Conservation (phyloP, 2,797 vertebrate genomes). For the Cyclopterus lumpus region DNA sequence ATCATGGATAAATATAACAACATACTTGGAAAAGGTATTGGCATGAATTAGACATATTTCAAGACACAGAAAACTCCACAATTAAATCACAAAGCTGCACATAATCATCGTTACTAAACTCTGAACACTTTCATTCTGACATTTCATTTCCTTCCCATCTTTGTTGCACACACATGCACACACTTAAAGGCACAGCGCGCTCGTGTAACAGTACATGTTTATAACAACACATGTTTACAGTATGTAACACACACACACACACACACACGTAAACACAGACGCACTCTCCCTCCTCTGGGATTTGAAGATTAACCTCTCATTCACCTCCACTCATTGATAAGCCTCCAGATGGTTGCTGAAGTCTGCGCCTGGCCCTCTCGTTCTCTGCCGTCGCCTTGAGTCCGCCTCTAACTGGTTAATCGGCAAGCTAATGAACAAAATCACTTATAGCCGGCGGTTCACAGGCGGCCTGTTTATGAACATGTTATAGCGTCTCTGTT, state of each 20-base stretch:
- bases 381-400: background rate
- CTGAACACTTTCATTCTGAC: background rate
- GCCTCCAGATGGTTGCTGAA: conserved; percentile 44
- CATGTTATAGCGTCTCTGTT: background rate
- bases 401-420: conserved; percentile 37
- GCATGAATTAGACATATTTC: background rate
- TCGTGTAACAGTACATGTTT: background rate
- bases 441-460: conserved; percentile 43
- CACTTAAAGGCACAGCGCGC: background rate
- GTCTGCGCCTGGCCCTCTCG: conserved; percentile 12
- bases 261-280: background rate
- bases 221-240: conserved; percentile 9
- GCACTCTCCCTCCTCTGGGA: conserved; percentile 7
- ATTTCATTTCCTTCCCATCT: conserved; percentile 1
- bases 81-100: too few species aligned
- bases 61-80: background rate
- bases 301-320: conserved; percentile 40
- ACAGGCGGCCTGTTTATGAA: conserved; percentile 25
- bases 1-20: background rate
- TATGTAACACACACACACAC: background rate
- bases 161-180: background rate
- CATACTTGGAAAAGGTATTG: background rate
- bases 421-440: conserved; percentile 34
- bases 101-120: background rate
- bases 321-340: conserved; percentile 31